These are phyloP conservation scores for Porphyrio hochstetteri DNA, from an alignment of 2,113 vertebrate genomes.

Conservation along the genomic window DNA sequence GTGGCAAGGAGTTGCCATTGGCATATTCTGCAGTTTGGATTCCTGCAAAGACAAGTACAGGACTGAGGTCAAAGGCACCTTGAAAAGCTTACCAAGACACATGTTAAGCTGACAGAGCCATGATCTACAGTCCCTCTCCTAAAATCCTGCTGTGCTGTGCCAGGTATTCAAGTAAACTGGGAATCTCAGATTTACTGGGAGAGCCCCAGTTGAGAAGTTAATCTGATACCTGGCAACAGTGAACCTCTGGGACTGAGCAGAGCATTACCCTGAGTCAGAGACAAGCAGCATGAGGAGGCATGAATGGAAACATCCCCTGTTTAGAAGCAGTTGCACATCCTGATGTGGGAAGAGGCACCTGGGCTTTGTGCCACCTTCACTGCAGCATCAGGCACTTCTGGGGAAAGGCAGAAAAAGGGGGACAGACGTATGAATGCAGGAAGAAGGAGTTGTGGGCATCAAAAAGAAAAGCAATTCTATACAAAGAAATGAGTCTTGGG, in stretches of 20 bases:
- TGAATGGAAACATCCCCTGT: background rate
- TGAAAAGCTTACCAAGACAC: background rate
- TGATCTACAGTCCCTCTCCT: background rate
- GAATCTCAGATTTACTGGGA: background rate
- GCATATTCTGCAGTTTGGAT: background rate
- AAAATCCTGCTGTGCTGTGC: background rate
- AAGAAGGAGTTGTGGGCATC: background rate
- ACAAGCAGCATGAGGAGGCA: background rate
- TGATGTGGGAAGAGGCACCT: too few species aligned
- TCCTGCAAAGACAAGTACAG: background rate
- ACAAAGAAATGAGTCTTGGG: background rate
- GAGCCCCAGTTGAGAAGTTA: background rate
- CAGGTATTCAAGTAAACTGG: background rate
- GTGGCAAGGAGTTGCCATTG: background rate
- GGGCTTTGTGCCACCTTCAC: background rate
- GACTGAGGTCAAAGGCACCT: background rate
- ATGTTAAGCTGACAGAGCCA: background rate
- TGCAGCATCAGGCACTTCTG: background rate
- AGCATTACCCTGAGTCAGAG: background rate
- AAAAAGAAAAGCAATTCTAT: background rate
- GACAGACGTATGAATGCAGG: background rate
- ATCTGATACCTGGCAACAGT: fast-evolving
- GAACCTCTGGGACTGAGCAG: background rate
- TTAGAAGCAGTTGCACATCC: background rate
- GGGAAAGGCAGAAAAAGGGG: background rate